Evolutionary conservation across 2,888 invertebrate genomes (phyloP).

Genomic region (Polymixis lichenea): DNA sequence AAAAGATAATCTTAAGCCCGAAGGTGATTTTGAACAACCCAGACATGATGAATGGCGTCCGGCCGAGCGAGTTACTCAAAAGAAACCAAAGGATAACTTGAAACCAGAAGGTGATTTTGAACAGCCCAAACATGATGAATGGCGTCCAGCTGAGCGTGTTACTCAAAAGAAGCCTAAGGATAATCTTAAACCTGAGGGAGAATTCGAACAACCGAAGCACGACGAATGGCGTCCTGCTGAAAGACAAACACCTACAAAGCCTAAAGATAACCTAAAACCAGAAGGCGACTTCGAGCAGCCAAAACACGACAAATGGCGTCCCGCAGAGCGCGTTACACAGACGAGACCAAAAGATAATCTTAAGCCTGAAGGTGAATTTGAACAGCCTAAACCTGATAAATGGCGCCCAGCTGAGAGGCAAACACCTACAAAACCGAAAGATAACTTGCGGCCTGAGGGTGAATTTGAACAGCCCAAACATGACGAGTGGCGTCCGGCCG

Average conservation of each 20-base stretch:
- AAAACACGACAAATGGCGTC: constrained; percentile 74
- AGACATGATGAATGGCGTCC: constrained; percentile 78
- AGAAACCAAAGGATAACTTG: constrained; percentile 90
- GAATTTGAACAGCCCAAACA: constrained; percentile 85
- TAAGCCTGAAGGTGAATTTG: constrained; percentile 84
- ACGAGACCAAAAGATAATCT: constrained; percentile 77
- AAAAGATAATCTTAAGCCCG: constrained; percentile 89
- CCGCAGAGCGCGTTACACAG: constrained; percentile 69
- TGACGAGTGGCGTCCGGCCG: constrained; percentile 86
- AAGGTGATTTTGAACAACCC: constrained; percentile 89
- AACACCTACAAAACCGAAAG: constrained; percentile 71
- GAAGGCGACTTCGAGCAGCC: constrained; percentile 84
- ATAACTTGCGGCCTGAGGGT: constrained; percentile 73
- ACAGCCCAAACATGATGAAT: constrained; percentile 63
- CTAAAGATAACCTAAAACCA: constrained; percentile 77
- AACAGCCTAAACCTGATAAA: constrained; percentile 73
- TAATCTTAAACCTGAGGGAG: constrained; percentile 83
- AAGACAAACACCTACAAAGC: constrained; percentile 66
- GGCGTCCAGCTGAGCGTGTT: constrained; percentile 45
- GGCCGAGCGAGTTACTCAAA: constrained; percentile 78
- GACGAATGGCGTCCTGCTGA: constrained; percentile 80
- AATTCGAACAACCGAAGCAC: constrained; percentile 73
- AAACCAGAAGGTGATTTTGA: constrained; percentile 89
- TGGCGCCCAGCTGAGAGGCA: constrained; percentile 85
- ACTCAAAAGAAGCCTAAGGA: constrained; percentile 81